These are phyloP conservation scores for Tribolium freemani DNA, from an alignment of 2,888 invertebrate species.

Conservation along the genomic window DNA sequence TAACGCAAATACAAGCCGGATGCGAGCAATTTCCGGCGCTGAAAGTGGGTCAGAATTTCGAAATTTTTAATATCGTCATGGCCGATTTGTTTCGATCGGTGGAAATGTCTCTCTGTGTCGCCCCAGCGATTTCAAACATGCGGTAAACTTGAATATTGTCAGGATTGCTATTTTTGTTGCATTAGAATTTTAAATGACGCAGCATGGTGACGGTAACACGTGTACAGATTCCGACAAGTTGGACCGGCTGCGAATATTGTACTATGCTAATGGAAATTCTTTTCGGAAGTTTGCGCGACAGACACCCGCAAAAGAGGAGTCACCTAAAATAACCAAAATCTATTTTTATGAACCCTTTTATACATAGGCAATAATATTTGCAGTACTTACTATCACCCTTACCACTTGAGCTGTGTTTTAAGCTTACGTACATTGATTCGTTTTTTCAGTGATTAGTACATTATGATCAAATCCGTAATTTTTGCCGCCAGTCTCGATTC, in stretches of 20 bases:
- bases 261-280: conserved; percentile 54
- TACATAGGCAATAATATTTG: too few species aligned
- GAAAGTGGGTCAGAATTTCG: conserved; percentile 3
- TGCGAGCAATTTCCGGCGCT: conserved; percentile 3
- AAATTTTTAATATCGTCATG: conserved; percentile 1
- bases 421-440: too few species aligned
- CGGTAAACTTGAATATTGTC: conserved; percentile 43
- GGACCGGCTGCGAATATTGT: conserved; percentile 46
- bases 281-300: conserved; percentile 47
- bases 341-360: too few species aligned
- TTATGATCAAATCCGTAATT: too few species aligned
- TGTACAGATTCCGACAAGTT: conserved; percentile 51
- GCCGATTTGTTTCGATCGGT: background rate
- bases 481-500: too few species aligned
- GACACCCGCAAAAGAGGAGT: conserved; percentile 2
- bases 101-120: background rate
- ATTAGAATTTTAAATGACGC: conserved; percentile 54
- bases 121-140: conserved; percentile 31
- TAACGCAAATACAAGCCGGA: conserved; percentile 13
- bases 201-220: conserved; percentile 47
- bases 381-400: too few species aligned
- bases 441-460: too few species aligned
- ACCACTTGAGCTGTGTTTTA: too few species aligned
- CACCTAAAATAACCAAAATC: too few species aligned
- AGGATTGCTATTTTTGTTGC: conserved; percentile 49